Conservation (phyloP, 23 tunicate species). For the Trididemnum miniatum region DNA sequence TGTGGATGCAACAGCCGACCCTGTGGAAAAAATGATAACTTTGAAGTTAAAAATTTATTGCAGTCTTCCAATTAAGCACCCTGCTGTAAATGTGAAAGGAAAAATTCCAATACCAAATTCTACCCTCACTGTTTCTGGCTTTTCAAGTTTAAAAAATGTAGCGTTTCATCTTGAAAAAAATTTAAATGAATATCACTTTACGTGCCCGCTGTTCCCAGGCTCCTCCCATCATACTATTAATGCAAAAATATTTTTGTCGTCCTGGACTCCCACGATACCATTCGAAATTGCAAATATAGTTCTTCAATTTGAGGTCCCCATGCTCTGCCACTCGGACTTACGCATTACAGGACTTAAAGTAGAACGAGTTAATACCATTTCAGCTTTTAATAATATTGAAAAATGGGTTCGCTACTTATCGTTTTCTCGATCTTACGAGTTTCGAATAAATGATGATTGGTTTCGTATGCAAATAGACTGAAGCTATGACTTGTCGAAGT, state of each 20-base stretch:
- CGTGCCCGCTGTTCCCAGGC: constrained; percentile 40
- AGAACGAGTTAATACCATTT: neutral
- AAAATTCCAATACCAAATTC: constrained; percentile 26
- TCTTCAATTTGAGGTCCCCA: constrained; percentile 55
- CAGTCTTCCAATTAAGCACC: constrained; percentile 31
- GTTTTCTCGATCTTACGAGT: constrained; percentile 32
- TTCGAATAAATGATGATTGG: constrained; percentile 49
- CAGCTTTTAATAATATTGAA: neutral
- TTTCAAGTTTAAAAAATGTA: constrained; percentile 24
- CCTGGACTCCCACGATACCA: constrained; percentile 40
- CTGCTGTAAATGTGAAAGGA: constrained; percentile 41
- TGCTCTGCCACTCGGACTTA: constrained; percentile 48
- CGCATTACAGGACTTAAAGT: constrained; percentile 32
- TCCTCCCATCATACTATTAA: constrained; percentile 32
- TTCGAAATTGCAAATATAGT: constrained; percentile 26
- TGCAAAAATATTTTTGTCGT: constrained; percentile 3
- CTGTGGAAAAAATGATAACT: constrained; percentile 24
- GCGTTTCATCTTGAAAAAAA: constrained; percentile 21
- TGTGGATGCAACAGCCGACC: neutral
- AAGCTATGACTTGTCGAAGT: too few species aligned
- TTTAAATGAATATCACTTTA: constrained; percentile 9
- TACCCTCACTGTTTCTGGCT: constrained; percentile 24
- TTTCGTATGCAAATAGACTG: neutral
- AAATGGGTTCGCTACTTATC: constrained; percentile 54
- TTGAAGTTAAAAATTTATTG: constrained; percentile 43